These are phyloP conservation scores for Andrena cerasifolii DNA, from an alignment of 1,140 invertebrate species.

Conservation along the genomic window DNA sequence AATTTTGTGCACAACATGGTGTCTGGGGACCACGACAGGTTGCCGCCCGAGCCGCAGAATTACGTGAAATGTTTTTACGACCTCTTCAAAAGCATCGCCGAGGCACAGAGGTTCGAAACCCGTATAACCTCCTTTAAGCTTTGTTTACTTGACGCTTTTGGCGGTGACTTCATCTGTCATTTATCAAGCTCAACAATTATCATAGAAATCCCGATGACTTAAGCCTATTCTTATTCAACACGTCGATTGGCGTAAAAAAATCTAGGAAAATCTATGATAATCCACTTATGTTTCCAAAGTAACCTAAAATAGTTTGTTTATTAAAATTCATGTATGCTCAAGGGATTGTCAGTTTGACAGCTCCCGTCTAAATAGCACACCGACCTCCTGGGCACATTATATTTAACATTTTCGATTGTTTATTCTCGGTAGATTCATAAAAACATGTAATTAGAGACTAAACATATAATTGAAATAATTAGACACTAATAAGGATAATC, in stretches of 20 bases:
- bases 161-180: constrained; percentile 45
- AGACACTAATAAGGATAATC: neutral
- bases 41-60: constrained; percentile 84
- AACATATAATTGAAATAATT: neutral
- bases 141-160: constrained; percentile 71
- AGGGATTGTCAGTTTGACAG: constrained; percentile 41
- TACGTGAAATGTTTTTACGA: constrained; percentile 84
- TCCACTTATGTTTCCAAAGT: constrained; percentile 37
- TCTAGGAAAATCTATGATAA: neutral
- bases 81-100: constrained; percentile 83
- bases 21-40: constrained; percentile 78
- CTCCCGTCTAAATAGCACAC: constrained; percentile 3
- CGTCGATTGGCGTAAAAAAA: neutral
- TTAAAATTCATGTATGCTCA: neutral
- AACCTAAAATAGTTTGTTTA: constrained; percentile 56
- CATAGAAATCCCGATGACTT: neutral
- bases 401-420: neutral
- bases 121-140: constrained; percentile 74
- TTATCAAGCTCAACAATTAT: constrained; percentile 26
- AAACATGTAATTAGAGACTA: neutral
- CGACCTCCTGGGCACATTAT: neutral
- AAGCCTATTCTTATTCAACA: constrained; percentile 2
- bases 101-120: constrained; percentile 83
- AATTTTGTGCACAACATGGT: constrained; percentile 74
- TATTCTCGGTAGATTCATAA: no score